Evolutionary conservation across 1,140 invertebrate species (phyloP).

Genomic region (Hylyphantes graminicola): DNA sequence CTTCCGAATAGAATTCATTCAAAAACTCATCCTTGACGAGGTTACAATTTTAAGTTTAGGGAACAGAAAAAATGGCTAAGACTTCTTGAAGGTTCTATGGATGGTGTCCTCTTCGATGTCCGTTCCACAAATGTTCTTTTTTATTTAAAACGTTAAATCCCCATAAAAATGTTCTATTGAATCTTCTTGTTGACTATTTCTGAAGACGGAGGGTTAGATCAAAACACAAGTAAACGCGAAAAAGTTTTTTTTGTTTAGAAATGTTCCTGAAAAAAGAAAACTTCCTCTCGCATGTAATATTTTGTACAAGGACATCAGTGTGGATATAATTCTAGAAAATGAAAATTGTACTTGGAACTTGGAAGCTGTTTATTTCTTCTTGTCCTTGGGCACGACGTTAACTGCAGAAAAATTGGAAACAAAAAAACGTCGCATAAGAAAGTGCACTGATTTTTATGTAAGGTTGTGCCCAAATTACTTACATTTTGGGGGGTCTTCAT

Average conservation of each 20-base stretch:
- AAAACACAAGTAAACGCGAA: too few relatives aligned
- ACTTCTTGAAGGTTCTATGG: neutral
- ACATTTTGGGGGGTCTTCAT: neutral
- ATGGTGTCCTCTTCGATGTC: neutral
- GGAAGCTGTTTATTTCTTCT: conserved; percentile 41
- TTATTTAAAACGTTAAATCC: too few relatives aligned
- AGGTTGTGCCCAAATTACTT: conserved; percentile 41
- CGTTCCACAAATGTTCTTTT: too few relatives aligned
- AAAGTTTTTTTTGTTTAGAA: too few relatives aligned
- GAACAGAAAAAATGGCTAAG: neutral
- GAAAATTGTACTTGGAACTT: conserved; percentile 45
- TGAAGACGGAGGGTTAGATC: too few relatives aligned
- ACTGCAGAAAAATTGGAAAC: conserved; percentile 50
- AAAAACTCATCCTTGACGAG: neutral
- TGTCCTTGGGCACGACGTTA: conserved; percentile 2
- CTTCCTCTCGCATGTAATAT: conserved; percentile 29
- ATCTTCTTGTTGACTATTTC: too few relatives aligned
- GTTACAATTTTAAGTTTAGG: neutral
- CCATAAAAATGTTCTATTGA: too few relatives aligned
- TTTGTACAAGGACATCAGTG: conserved; percentile 52
- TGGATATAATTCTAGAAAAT: conserved; percentile 47
- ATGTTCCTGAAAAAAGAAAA: conserved; percentile 8
- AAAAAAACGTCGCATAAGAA: conserved; percentile 26
- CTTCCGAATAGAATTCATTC: neutral
- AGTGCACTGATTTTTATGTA: neutral